Evolutionary conservation across 2,797 vertebrate species (phyloP), one percentile per base, ranked within the genome.

Genomic region (Micromesistius poutassou): DNA sequence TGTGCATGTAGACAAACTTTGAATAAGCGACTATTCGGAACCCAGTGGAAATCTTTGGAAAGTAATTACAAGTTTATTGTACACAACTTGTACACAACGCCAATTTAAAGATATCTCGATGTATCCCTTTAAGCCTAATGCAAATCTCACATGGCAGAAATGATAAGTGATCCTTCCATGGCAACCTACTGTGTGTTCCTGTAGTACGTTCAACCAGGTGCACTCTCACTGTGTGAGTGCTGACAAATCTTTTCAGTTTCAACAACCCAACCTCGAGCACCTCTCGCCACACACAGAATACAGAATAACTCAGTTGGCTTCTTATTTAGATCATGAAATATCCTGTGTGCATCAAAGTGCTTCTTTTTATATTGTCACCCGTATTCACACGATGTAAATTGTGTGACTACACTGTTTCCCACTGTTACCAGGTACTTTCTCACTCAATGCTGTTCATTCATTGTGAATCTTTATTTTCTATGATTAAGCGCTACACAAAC

Each of bases 351-450:
- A 35, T 7, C n/a, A 55, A 71, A 72, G 75, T 4, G 25, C 16
- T 6, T 50, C 30, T 31, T 3, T 71, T 4, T n/a, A 30, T 30
- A 71, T 40, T 71, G 22, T n/a, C 30, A 8, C 71, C 10, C 14
- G 38, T 30, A 30, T 70, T 42, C 42, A 28, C 42, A 19, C 71
- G 28, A 33, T 50, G 28, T 25, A 35, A 35, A 35, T 35, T 35
- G 33, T 35, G 33, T 6, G 33, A 35, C 50, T 30, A 13, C 40
- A 72, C n/a, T 55, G 46, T 55, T 16, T 73, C 12, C 30, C 33
- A 38, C 40, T 10, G 30, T 72, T 77, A 70, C 36, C 38, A 42
- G 50, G 31, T 30, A 42, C 7, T 19, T 74, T 62, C 55, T 77
- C 42, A 73, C 16, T 74, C 33, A 68, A 66, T 66, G 50, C n/a